Percentiles rank a stretch among this genome's conserved stretches.
phyloP scores from a whole-genome alignment of 2,797 vertebrate genomes.

The Catharus ustulatus region DNA sequence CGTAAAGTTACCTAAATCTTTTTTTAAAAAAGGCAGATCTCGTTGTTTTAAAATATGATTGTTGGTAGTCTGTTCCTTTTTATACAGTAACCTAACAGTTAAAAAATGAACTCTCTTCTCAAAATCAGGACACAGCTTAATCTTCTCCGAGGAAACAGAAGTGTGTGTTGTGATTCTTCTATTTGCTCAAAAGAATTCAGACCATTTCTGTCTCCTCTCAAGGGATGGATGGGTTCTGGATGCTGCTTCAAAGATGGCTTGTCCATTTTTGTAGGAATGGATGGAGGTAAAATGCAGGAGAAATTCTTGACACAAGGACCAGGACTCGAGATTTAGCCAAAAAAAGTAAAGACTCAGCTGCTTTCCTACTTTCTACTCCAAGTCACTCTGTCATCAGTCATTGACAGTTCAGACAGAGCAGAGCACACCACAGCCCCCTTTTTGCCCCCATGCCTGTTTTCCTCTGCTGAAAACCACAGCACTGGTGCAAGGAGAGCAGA shows the following conservation, averaged over 20 bases:
- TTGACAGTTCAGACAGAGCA: background rate
- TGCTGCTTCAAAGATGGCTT: background rate
- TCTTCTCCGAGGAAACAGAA: background rate
- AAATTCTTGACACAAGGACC: background rate
- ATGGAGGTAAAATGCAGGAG: background rate
- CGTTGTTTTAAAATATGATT: background rate
- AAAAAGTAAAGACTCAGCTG: background rate
- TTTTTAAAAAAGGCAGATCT: background rate
- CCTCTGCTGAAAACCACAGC: background rate
- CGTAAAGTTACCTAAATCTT: background rate
- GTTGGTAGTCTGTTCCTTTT: background rate
- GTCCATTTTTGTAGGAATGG: background rate
- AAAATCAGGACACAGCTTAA: background rate
- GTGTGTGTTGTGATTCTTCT: background rate
- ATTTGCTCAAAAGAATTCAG: background rate
- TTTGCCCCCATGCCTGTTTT: background rate
- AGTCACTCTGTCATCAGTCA: background rate
- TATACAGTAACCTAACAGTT: background rate
- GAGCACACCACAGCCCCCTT: fast-evolving
- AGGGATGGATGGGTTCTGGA: background rate
- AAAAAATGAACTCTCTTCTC: background rate
- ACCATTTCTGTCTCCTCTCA: background rate
- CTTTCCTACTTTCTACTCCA: background rate
- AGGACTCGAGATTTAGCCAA: background rate
- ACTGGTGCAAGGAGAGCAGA: background rate